Conservation (phyloP, 2,797 vertebrate species). For the Gila robusta region DNA sequence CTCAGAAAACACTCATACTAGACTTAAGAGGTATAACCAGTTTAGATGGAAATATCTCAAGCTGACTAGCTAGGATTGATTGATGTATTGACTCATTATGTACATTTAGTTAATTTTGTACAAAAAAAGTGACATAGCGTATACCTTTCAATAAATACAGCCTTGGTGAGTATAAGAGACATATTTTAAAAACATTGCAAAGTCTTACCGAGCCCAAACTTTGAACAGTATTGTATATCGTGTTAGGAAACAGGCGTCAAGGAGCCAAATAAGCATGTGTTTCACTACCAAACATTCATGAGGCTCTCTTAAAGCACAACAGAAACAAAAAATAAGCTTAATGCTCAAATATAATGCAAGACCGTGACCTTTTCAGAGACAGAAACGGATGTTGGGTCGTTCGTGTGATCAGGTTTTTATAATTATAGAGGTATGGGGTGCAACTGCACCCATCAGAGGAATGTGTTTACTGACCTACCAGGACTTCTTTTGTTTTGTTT, state of each 20-base stretch:
- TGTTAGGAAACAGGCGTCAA: conserved; percentile 1
- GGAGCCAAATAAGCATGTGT: background rate
- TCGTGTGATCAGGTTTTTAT: conserved; percentile 64
- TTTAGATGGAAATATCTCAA: too few relatives aligned
- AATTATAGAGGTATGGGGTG: conserved; percentile 72
- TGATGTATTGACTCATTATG: too few relatives aligned
- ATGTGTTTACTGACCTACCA: background rate
- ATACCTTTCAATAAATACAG: background rate
- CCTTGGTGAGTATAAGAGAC: background rate
- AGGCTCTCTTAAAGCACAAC: background rate
- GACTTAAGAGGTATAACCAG: too few relatives aligned
- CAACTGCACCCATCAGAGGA: background rate
- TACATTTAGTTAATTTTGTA: too few relatives aligned
- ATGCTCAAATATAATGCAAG: background rate
- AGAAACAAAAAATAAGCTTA: background rate
- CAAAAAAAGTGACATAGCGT: too few relatives aligned
- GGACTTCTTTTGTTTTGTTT: conserved; percentile 59
- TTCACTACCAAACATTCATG: background rate
- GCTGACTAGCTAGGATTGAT: too few relatives aligned
- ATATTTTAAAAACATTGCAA: background rate
- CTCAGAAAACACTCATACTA: too few relatives aligned
- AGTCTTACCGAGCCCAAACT: background rate
- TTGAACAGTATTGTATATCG: background rate
- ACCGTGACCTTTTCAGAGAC: background rate
- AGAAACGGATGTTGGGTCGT: conserved; percentile 49